Evolutionary conservation across 64 coral and sea anemone species (phyloP).

Genomic region (Orbicella faveolata): DNA sequence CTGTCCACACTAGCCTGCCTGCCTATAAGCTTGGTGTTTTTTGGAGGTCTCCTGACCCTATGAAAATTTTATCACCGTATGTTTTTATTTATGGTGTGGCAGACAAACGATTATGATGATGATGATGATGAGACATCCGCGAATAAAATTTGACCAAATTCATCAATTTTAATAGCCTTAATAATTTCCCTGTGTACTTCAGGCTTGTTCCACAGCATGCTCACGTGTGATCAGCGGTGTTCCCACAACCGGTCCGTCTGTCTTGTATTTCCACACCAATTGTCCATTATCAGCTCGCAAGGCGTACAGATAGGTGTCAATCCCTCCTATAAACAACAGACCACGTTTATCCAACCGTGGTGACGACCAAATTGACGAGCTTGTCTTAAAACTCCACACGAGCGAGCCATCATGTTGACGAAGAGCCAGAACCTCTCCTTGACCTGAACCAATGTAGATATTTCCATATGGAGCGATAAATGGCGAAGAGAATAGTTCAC

Average conservation of each 20-base stretch:
- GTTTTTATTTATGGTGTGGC: no score
- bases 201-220: constrained; percentile 47
- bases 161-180: no score
- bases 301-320: constrained; percentile 80
- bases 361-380: constrained; percentile 56
- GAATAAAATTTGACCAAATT: no score
- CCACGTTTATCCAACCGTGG: constrained; percentile 53
- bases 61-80: no score
- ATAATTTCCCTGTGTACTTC: no score
- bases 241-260: constrained; percentile 84
- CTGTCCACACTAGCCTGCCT: no score
- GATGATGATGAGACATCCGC: no score
- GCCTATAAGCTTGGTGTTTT: no score
- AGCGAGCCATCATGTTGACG: constrained; percentile 65
- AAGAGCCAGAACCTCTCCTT: constrained; percentile 77
- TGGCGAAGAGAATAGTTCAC: constrained; percentile 80
- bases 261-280: constrained; percentile 88
- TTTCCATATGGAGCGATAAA: constrained; percentile 66
- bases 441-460: constrained; percentile 85
- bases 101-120: no score
- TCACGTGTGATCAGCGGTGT: constrained; percentile 73
- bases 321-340: constrained; percentile 62
- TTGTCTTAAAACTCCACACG: constrained; percentile 82
- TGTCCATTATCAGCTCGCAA: constrained; percentile 59
- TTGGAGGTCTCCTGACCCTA: no score